These are phyloP conservation scores for Aphrocallistes beatrix DNA, from an alignment of 37 sponge, comb jelly and placozoan genomes.

Conservation along the genomic window DNA sequence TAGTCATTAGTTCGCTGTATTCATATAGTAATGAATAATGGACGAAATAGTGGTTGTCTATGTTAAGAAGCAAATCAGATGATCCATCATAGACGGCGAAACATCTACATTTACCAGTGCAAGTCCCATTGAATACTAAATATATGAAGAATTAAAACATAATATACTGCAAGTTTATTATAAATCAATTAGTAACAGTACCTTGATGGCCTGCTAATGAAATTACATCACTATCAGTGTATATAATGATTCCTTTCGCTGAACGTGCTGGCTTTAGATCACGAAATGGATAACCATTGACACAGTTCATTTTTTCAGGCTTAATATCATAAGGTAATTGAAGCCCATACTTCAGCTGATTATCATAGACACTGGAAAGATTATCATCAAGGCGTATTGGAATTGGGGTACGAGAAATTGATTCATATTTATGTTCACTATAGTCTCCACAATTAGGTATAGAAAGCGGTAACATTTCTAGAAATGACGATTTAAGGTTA, in stretches of 20 bases:
- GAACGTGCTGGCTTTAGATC: neutral
- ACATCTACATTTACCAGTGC: neutral
- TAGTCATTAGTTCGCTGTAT: neutral
- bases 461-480: neutral
- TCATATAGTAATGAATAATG: neutral
- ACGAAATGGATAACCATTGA: neutral
- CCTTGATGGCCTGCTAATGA: neutral
- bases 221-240: neutral
- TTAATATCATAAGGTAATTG: neutral
- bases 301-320: neutral
- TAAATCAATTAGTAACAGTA: no score
- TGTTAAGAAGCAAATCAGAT: neutral
- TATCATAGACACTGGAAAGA: neutral
- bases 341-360: neutral
- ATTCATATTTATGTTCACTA: neutral
- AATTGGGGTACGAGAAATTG: neutral
- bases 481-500: neutral
- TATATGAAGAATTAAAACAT: neutral
- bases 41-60: neutral
- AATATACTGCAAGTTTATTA: no score
- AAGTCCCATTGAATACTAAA: neutral
- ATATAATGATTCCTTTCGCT: neutral
- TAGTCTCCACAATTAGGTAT: neutral
- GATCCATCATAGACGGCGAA: neutral
- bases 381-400: neutral